phyloP scores from a whole-genome alignment of 2,797 vertebrate species.

The Epinephelus coioides region DNA sequence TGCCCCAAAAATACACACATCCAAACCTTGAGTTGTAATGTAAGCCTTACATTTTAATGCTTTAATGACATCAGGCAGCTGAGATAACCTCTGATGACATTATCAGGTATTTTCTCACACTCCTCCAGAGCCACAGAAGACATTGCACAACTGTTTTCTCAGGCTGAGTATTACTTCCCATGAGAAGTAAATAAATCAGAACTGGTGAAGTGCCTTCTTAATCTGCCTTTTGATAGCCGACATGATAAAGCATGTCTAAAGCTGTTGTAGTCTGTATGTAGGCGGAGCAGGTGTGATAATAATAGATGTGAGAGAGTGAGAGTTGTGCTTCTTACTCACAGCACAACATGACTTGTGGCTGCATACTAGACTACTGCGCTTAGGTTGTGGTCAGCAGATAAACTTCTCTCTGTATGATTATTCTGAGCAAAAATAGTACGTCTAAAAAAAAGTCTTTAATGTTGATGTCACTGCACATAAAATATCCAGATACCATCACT shows the following conservation, averaged over 20 bases:
- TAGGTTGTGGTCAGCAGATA: constrained; percentile 19
- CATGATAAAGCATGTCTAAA: background rate
- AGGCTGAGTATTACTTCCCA: background rate
- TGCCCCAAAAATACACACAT: background rate
- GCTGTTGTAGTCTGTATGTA: background rate
- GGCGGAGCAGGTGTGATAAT: constrained; percentile 3
- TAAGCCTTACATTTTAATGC: background rate
- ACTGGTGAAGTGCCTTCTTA: background rate
- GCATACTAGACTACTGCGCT: background rate
- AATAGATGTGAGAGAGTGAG: background rate
- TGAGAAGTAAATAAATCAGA: background rate
- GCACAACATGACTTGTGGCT: constrained; percentile 31
- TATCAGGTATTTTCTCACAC: background rate
- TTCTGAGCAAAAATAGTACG: constrained; percentile 17
- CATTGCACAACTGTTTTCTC: background rate
- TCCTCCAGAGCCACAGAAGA: background rate
- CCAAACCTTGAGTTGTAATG: background rate
- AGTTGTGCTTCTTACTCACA: constrained; percentile 20
- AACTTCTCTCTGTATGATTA: constrained; percentile 20
- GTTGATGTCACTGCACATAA: background rate
- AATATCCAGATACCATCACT: background rate
- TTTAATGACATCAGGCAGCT: no score
- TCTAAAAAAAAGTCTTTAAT: constrained; percentile 9
- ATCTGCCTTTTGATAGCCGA: background rate
- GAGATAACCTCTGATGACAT: no score